phyloP scores from a whole-genome alignment of 2,113 vertebrate species.

The Holacanthus passer region DNA sequence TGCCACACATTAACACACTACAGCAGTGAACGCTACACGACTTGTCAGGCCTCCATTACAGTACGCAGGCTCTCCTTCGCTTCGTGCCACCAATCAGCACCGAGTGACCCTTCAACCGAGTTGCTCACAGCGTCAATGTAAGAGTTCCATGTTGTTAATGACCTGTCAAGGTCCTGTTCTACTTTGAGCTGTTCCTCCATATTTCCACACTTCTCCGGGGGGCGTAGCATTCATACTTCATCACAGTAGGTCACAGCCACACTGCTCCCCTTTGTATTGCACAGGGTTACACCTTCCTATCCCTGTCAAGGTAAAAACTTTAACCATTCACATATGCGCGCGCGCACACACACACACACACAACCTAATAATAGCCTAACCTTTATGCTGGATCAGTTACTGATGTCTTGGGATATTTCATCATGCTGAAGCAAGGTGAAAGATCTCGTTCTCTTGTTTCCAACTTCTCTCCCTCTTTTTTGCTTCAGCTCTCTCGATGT shows the following conservation, averaged over 20 bases:
- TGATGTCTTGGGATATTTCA: conserved; percentile 76
- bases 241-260: conserved; percentile 62
- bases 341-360: conserved; percentile 17
- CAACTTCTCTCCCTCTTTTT: conserved; percentile 47
- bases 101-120: conserved; percentile 45
- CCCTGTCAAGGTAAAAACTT: conserved; percentile 65
- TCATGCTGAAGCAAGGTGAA: conserved; percentile 70
- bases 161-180: conserved; percentile 68
- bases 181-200: conserved; percentile 61
- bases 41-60: neutral
- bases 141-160: conserved; percentile 60
- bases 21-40: neutral
- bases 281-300: conserved; percentile 39
- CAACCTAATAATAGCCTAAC: conserved; percentile 70
- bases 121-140: conserved; percentile 45
- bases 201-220: conserved; percentile 61
- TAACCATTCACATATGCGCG: conserved; percentile 39
- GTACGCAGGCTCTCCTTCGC: neutral
- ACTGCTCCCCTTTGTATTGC: conserved; percentile 39
- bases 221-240: conserved; percentile 62
- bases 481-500: conserved; percentile 24
- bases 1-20: neutral
- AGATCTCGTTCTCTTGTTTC: conserved; percentile 57
- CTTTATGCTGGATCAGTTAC: conserved; percentile 73
- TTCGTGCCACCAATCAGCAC: conserved; percentile 7